phyloP scores from a whole-genome alignment of 2,113 vertebrate genomes.

The Heterotis niloticus region DNA sequence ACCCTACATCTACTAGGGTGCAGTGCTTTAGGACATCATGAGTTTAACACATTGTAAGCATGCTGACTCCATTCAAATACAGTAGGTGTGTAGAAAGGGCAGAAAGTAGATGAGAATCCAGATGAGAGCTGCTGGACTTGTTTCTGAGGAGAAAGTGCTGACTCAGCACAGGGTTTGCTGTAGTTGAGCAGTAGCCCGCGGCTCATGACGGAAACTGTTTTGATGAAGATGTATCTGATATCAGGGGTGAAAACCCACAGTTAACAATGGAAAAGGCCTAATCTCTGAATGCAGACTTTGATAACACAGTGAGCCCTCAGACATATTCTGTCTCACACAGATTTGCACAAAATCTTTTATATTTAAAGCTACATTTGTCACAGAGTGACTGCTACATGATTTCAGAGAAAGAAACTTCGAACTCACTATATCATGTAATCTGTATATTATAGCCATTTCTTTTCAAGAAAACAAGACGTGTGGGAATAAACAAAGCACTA shows the following conservation, averaged over 20 bases:
- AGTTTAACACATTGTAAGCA: background rate
- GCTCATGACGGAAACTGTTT: slow-evolving; percentile 57
- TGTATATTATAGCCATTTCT: too few species aligned
- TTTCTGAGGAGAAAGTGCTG: slow-evolving; percentile 51
- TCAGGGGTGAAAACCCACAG: slow-evolving; percentile 42
- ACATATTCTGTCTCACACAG: slow-evolving; percentile 24
- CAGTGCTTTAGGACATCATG: background rate
- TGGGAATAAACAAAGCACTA: too few species aligned
- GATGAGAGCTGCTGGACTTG: slow-evolving; percentile 56
- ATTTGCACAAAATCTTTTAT: too few species aligned
- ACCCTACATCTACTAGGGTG: background rate
- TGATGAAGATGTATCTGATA: slow-evolving; percentile 62
- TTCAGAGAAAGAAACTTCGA: too few species aligned
- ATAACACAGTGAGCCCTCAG: slow-evolving; percentile 44
- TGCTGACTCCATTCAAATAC: background rate
- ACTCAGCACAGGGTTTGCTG: slow-evolving; percentile 49
- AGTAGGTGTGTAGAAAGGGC: background rate
- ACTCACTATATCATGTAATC: too few species aligned
- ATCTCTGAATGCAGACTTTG: slow-evolving; percentile 38
- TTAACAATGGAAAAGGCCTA: slow-evolving; percentile 47
- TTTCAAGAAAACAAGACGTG: too few species aligned
- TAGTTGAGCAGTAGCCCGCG: slow-evolving; percentile 50
- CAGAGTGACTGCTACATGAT: too few species aligned
- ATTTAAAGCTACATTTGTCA: too few species aligned
- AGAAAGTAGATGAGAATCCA: slow-evolving; percentile 49